Conservation (phyloP, 2,797 vertebrate genomes). For the Pelodytes ibericus region DNA sequence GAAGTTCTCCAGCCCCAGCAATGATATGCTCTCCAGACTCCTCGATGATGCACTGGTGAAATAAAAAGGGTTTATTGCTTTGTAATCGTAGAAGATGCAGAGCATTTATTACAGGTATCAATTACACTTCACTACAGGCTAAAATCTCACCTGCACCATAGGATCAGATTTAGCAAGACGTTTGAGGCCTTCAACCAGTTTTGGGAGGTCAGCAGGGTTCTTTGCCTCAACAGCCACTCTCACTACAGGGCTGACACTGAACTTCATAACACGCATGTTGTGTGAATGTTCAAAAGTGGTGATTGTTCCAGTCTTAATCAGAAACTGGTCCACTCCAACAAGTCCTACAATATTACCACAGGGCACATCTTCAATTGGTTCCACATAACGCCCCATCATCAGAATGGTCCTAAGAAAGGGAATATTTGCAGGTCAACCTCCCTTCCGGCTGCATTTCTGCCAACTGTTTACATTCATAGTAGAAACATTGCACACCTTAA, state of each 20-base stretch:
- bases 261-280: conserved; percentile 98
- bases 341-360: conserved; percentile 95
- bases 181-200: conserved; percentile 94
- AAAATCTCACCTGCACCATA: conserved; percentile 88
- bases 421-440: neutral
- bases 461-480: no score
- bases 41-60: conserved; percentile 58
- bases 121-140: no score
- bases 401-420: conserved; percentile 84
- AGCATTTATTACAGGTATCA: no score
- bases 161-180: conserved; percentile 94
- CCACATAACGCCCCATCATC: conserved; percentile 96
- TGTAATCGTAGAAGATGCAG: no score
- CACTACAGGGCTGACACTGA: conserved; percentile 94
- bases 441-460: no score
- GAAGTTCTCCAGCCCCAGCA: conserved; percentile 61
- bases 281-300: conserved; percentile 90
- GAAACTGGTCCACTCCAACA: conserved; percentile 92
- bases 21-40: conserved; percentile 59
- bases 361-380: conserved; percentile 94
- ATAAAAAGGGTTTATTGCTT: neutral
- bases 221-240: conserved; percentile 93
- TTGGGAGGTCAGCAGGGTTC: conserved; percentile 92
- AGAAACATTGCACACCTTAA: no score
- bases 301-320: conserved; percentile 95